phyloP scores from a whole-genome alignment of 2,113 vertebrate species.

The Brachionichthys hirsutus region DNA sequence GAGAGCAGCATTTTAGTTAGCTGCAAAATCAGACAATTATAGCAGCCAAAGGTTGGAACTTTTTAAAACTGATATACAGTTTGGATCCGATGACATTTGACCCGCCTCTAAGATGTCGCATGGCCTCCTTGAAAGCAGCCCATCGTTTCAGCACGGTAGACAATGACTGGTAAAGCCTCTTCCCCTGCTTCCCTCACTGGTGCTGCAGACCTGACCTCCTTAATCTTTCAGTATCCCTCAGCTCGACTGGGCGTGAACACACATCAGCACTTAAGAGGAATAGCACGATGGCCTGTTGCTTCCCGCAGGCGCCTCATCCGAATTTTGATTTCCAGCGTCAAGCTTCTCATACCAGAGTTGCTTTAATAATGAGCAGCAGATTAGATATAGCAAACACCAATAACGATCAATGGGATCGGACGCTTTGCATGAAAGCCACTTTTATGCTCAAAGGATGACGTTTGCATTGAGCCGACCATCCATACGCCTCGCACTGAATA shows the following conservation, averaged over 20 bases:
- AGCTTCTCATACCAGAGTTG: neutral
- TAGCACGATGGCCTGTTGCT: conserved; percentile 44
- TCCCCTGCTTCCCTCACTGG: conserved; percentile 17
- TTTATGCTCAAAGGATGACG: conserved; percentile 20
- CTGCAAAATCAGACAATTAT: too few relatives aligned
- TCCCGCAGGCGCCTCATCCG: conserved; percentile 12
- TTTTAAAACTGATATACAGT: too few relatives aligned
- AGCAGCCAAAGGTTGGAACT: too few relatives aligned
- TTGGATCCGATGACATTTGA: too few relatives aligned
- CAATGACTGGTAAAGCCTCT: conserved; percentile 36
- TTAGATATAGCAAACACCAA: neutral
- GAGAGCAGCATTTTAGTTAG: too few relatives aligned
- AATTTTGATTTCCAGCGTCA: conserved; percentile 11
- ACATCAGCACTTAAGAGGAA: conserved; percentile 43
- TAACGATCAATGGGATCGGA: neutral
- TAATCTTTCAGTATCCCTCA: conserved; percentile 63
- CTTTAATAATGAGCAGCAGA: neutral
- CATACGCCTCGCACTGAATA: conserved; percentile 32
- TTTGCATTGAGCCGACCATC: conserved; percentile 56
- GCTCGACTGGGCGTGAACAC: conserved; percentile 57
- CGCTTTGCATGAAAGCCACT: conserved; percentile 18
- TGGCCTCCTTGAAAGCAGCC: conserved; percentile 8
- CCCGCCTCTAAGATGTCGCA: neutral
- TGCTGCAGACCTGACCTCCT: conserved; percentile 60
- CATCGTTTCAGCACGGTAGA: conserved; percentile 47